These are phyloP conservation scores for Aphrocallistes beatrix DNA, from an alignment of 37 sponge, comb jelly and placozoan species.

Conservation along the genomic window DNA sequence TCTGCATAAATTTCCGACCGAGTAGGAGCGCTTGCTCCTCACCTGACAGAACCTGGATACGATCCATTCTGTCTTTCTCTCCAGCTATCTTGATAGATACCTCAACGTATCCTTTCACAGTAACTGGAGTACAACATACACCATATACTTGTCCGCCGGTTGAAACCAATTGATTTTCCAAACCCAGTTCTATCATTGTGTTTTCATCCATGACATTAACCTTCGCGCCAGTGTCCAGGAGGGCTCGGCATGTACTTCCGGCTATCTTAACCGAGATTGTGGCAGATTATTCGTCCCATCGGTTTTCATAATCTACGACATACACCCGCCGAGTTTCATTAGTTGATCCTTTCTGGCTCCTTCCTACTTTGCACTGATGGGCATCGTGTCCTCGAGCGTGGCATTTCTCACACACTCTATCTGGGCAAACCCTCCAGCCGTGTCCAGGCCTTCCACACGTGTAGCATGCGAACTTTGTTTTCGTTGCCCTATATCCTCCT, in stretches of 20 bases:
- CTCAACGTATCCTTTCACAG: neutral
- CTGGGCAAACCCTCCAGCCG: neutral
- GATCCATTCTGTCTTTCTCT: neutral
- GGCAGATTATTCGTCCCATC: neutral
- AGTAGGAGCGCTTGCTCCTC: conserved; percentile 10
- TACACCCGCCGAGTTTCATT: neutral
- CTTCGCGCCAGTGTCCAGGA: neutral
- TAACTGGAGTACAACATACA: neutral
- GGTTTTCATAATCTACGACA: neutral
- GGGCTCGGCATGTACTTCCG: neutral
- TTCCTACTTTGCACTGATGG: neutral
- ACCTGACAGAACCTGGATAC: neutral
- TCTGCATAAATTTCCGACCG: neutral
- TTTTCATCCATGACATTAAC: neutral
- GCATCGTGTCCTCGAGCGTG: neutral
- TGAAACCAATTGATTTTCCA: neutral
- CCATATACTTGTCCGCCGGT: neutral
- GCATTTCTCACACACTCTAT: neutral
- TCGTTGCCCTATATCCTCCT: neutral
- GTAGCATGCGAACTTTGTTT: neutral
- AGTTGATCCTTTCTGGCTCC: neutral
- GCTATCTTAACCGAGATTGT: neutral
- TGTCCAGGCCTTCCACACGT: neutral
- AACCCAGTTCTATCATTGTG: neutral
- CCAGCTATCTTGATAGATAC: neutral